Evolutionary conservation across 1,140 invertebrate genomes (phyloP), one percentile per base, ranked within the genome.

Genomic region (Chionoecetes opilio): DNA sequence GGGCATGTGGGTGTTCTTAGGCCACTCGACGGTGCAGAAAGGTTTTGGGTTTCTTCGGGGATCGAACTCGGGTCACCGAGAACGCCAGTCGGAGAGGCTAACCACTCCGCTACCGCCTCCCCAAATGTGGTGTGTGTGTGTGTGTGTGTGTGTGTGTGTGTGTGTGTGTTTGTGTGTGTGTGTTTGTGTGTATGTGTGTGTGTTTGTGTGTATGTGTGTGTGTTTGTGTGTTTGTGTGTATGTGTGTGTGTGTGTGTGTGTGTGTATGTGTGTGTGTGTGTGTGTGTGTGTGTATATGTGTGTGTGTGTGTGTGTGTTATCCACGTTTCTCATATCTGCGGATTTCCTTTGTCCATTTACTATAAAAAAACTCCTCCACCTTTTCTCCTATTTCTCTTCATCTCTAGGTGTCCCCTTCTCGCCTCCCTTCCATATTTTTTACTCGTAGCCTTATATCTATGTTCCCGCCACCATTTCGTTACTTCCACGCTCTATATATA

Each of bases 191-290:
- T n/a, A n/a, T n/a, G n/a, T n/a, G n/a, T 37, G 5, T 37, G 6
- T 85, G 3, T 37, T 32, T 86, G 14, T 86, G 14, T 38, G 0
- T 38, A 1, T 86, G 0, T 21, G 0, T 8, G 0, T 86, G 0
- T 26, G 41, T 91, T 9, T 90, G 11, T 90, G 35, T 90, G 34
- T 90, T 34, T 90, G 35, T 38, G 32, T 35, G 32, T 37, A 34
- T 38, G 34, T 89, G 87, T 89, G n/a, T 89, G 87, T 89, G 87
- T 89, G 34, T 89, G 9, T 11, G 87, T 0, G 87, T 34, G 87
- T 37, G 38, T 34, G 11, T 37, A 17, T 35, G 11, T 41, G 17
- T 89, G 37, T 89, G 34, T 29, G 34, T 0, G n/a, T 35, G 31
- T 89, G 87, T 38, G 82, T 31, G 82, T 31, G 29, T 85, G 29